Evolutionary conservation across 2,888 invertebrate genomes (phyloP), one percentile per base, ranked within the genome.

Genomic region (Oasisia sp.): DNA sequence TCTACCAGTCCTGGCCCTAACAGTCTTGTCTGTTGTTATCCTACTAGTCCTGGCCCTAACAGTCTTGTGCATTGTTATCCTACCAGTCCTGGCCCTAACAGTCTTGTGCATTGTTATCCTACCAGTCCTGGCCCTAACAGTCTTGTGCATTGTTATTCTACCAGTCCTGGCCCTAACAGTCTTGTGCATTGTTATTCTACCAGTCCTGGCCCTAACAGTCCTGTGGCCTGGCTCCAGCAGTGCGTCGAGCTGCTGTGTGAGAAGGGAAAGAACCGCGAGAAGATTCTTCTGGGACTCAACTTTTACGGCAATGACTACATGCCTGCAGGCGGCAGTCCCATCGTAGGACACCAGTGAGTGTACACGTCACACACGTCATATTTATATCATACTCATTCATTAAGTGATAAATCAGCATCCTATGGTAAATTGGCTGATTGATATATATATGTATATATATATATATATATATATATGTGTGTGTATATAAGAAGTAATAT

Each of bases 231-330:
- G 99, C 97, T 98, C 92, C 97, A 97, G 94, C 97, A 97, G 91
- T 98, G 98, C 95, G 97, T 99, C 8, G 97, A 98, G 95, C 97
- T 97, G 92, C 97, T 99, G 92, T 74, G 74, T 74, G 74, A 74
- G 19, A 74, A 74, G 74, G 74, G 74, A 74, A 74, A 74, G 74
- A 97, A 97, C 95, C 97, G 98, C 90, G 96, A 97, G 7, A 98
- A 99, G 96, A 98, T 99, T 93, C 97, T 99, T 27, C 97, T 98
- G 94, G 99, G 99, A 0, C 96, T 99, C 9, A 99, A 99, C 96
- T 98, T 99, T 97, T 99, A 99, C 96, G 99, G 99, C 1, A 98
- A 98, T 95, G 98, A 98, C 94, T 99, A 98, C 95, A 98, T 98
- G 0, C 97, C 97, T 0, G 97, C 97, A 94, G 91, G 98, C 2